phyloP scores from a whole-genome alignment of 1,140 invertebrate species.

The Zaprionus capensis region DNA sequence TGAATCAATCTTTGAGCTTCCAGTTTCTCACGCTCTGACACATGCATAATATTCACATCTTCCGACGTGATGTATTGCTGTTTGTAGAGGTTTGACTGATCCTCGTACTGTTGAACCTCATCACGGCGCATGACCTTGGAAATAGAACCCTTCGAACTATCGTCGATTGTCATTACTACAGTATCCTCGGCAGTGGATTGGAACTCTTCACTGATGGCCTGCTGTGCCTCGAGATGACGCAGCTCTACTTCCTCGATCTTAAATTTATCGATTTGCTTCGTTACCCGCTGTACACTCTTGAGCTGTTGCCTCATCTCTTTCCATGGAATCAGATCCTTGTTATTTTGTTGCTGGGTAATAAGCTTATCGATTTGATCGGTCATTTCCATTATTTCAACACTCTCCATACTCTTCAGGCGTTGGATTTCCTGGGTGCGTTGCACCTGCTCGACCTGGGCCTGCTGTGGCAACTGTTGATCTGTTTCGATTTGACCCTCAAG shows the following conservation, averaged over 20 bases:
- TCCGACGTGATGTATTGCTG: constrained; percentile 78
- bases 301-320: constrained; percentile 82
- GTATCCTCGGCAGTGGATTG: constrained; percentile 55
- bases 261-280: constrained; percentile 82
- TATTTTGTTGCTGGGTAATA: constrained; percentile 70
- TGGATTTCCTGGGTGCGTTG: constrained; percentile 74
- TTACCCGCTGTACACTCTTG: constrained; percentile 76
- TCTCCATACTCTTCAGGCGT: constrained; percentile 82
- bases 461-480: constrained; percentile 62
- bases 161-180: constrained; percentile 63
- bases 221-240: constrained; percentile 65
- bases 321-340: constrained; percentile 76
- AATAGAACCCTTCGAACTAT: constrained; percentile 77
- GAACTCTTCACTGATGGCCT: constrained; percentile 60
- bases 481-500: constrained; percentile 69
- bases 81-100: constrained; percentile 62
- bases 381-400: constrained; percentile 82
- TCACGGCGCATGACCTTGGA: constrained; percentile 65
- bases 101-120: constrained; percentile 70
- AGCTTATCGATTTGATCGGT: constrained; percentile 82
- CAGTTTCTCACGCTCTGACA: constrained; percentile 73
- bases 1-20: constrained; percentile 68
- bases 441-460: constrained; percentile 65
- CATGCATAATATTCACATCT: constrained; percentile 76
- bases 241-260: constrained; percentile 82